phyloP scores from a whole-genome alignment of 2,888 invertebrate species.

The Adelphocoris suturalis region DNA sequence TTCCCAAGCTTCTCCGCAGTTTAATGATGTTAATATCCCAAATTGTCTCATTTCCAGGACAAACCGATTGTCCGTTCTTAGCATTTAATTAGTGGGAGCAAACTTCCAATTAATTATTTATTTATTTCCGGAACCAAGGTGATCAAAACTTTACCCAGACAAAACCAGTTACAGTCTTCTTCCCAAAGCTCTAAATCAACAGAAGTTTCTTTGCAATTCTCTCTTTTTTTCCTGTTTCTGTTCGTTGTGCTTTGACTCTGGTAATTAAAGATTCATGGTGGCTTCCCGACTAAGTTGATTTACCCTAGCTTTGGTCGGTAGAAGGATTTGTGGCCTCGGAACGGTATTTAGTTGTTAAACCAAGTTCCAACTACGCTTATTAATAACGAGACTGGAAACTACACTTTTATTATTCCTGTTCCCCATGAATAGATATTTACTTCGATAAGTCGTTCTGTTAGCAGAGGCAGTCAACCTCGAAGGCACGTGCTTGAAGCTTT shows the following conservation, averaged over 20 bases:
- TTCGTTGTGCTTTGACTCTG: conserved; percentile 2
- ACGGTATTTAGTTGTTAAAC: not conserved
- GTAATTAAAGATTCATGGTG: conserved; percentile 36
- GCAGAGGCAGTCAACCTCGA: not conserved
- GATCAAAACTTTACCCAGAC: conserved; percentile 28
- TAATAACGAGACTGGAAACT: conserved; percentile 13
- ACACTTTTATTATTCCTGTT: not conserved
- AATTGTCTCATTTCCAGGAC: not conserved
- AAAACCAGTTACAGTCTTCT: not conserved
- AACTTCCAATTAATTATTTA: conserved; percentile 35
- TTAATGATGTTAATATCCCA: not conserved
- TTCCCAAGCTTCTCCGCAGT: no score
- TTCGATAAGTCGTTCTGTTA: conserved; percentile 1
- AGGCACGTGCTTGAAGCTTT: not conserved
- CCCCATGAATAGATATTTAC: not conserved
- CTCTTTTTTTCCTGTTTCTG: not conserved
- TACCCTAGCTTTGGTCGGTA: not conserved
- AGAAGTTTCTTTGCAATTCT: not conserved
- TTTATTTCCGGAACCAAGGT: conserved; percentile 22
- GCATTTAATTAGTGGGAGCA: conserved; percentile 6
- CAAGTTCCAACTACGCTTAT: conserved; percentile 5
- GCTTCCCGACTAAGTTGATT: conserved; percentile 28
- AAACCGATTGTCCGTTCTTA: not conserved
- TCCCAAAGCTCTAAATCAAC: conserved; percentile 21
- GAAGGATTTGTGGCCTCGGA: not conserved